Conservation (phyloP, 2,797 vertebrate genomes). For the Artibeus lituratus region DNA sequence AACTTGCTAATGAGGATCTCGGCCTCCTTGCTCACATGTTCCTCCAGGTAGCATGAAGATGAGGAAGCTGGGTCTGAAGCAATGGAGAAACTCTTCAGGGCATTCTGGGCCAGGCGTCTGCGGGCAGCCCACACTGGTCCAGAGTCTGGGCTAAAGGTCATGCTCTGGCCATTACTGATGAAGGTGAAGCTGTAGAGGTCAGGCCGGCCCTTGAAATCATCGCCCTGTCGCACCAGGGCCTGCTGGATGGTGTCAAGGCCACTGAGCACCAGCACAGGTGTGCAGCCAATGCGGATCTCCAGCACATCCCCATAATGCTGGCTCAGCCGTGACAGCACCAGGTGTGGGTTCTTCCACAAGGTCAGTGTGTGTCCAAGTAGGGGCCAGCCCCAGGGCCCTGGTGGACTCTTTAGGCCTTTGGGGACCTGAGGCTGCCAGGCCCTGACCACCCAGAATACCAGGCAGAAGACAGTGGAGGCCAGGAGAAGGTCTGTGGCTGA, state of each 20-base stretch:
- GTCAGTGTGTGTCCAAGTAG: constrained; percentile 90
- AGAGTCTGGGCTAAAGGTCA: constrained; percentile 88
- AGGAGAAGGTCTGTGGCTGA: constrained; percentile 85
- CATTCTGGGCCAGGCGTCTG: constrained; percentile 88
- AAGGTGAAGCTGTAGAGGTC: constrained; percentile 85
- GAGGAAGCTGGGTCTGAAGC: constrained; percentile 78
- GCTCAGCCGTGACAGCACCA: constrained; percentile 87
- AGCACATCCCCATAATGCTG: constrained; percentile 87
- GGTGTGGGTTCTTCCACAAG: constrained; percentile 85
- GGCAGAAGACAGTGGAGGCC: constrained; percentile 78
- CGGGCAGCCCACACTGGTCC: constrained; percentile 88
- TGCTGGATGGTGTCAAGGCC: constrained; percentile 87
- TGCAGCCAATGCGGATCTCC: constrained; percentile 90
- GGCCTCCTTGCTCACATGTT: constrained; percentile 89
- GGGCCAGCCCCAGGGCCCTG: constrained; percentile 88
- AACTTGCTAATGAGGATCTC: constrained; percentile 84
- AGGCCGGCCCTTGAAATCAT: constrained; percentile 91
- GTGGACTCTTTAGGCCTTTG: constrained; percentile 85
- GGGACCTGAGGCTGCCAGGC: constrained; percentile 79
- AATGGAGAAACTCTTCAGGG: constrained; percentile 88
- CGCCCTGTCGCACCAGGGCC: constrained; percentile 91
- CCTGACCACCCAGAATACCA: constrained; percentile 84
- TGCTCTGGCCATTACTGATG: constrained; percentile 84
- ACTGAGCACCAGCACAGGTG: constrained; percentile 91
- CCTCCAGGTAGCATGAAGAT: constrained; percentile 88